These are phyloP conservation scores for Zoanthus sociatus DNA, from an alignment of 92 coral and sea anemone species.

Conservation along the genomic window DNA sequence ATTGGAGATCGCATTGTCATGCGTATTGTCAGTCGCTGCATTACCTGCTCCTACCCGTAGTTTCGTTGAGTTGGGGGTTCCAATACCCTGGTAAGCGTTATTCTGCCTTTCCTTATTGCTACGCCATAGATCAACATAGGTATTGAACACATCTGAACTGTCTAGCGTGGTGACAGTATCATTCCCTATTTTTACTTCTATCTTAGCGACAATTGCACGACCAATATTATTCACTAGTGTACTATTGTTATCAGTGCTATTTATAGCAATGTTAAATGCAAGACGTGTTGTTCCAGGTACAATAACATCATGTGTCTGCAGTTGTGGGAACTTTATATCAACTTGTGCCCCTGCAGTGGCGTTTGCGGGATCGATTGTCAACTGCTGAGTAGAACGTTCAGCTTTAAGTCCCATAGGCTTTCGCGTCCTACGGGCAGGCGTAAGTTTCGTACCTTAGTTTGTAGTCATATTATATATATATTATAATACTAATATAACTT, in stretches of 20 bases:
- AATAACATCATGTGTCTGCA: constrained; percentile 16
- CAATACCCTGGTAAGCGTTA: neutral
- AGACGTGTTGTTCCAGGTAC: constrained; percentile 32
- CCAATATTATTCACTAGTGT: constrained; percentile 31
- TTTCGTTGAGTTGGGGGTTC: neutral
- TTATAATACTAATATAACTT: too few relatives aligned
- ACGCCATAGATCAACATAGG: constrained; percentile 8
- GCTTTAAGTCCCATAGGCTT: too few relatives aligned
- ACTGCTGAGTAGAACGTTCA: too few relatives aligned
- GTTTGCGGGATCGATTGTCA: too few relatives aligned
- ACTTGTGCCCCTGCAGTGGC: too few relatives aligned
- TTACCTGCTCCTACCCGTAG: neutral
- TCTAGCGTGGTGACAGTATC: constrained; percentile 18
- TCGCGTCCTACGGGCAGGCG: too few relatives aligned
- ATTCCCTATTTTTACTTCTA: neutral
- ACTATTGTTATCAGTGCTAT: constrained; percentile 1
- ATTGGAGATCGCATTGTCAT: neutral
- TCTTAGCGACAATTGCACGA: constrained; percentile 20
- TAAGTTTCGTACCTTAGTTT: too few relatives aligned
- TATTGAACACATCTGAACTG: constrained; percentile 1
- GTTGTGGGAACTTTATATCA: too few relatives aligned
- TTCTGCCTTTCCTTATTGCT: neutral
- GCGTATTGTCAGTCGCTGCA: neutral
- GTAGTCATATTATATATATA: too few relatives aligned
- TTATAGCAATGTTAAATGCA: constrained; percentile 11